Evolutionary conservation across 92 coral and sea anemone genomes (phyloP), one percentile per base, ranked within the genome.

Genomic region (Isaurus tuberculatus): DNA sequence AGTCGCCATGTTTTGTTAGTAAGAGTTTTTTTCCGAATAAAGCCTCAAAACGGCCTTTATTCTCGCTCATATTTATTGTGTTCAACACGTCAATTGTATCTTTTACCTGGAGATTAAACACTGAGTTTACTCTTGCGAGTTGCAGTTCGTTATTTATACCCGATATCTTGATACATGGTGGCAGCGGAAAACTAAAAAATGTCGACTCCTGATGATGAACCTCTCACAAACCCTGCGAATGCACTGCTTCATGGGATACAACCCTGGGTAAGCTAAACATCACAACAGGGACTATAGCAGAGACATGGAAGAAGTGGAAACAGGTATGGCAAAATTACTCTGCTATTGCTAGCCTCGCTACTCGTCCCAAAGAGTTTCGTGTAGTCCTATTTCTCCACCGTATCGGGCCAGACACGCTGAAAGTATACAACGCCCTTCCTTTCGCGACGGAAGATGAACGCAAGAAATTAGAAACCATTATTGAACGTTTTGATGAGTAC

Each of bases 231-330:
- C 19, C 70, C 66, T 27, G 66, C 28, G 3, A 65, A 4, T 31
- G 6, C 42, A 0, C 70, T 22, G 3, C 48, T 68, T 0, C 73
- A 68, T 10, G 73, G 73, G 16, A 34, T 68, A 15, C 73, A 68
- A 46, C 73, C 73, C 73, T 27, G 0, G 48, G 48, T 2, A 68
- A 67, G 13, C 7, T 67, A 8, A 67, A 67, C 3, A 67, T 67
- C 2, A 67, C 72, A 2, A 30, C 30, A 67, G 75, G 75, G 34
- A 53, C 75, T 30, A 83, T 67, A 0, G 72, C 79, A 20, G 71
- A 83, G 36, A 84, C 67, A 30, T 83, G 86, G 86, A 83, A 55
- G 57, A 48, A 57, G 13, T 84, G 57, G 43, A 84, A 84, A 26
- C 81, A 72, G 70, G 49, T 75, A 84, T 84, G 81, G 73, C 42